Evolutionary conservation across 2,113 vertebrate genomes (phyloP), one percentile per base, ranked within the genome.

Genomic region (Brachypodius melanocephalos): DNA sequence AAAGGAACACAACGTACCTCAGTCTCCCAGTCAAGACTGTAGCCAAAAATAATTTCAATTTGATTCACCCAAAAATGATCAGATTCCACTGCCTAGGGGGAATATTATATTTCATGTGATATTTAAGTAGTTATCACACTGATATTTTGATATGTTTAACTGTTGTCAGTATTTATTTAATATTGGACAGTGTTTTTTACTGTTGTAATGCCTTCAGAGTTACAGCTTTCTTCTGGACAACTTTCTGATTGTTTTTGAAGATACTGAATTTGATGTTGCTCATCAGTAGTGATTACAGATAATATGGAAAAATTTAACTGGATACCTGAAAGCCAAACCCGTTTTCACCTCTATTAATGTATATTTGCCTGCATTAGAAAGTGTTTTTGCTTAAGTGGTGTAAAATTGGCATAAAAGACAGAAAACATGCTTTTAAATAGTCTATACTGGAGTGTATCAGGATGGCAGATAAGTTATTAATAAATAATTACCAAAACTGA

Each of bases 1-100:
- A 46, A 87, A 72, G 22, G 66, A 82, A 10, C 2, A 20, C 6
- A 55, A 10, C 0, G 0, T 32, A 18, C 26, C 14, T 21, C 49
- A 32, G 14, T 83, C 42, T 76, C 15, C 34, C 21, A 43, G 8
- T 28, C 8, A 69, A 84, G 26, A 31, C 5, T 76, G 17, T 49
- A 75, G 57, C 8, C 1, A 12, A 65, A 80, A 71, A 20, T 66
- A 49, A 31, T 68, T 83, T 80, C 8, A 8, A 32, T 83, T 80
- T 36, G 26, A 9, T 38, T 63, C 6, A 9, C 46, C 14, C 43
- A 51, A 69, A 91, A 87, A 19, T 36, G 0, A 29, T 65, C 21
- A 52, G 5, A 68, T 52, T 69, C 6, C 6, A 58, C 10, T 48
- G 66, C 12, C 8, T 11, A 15, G 63, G 17, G 9, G n/a, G 4